These are phyloP conservation scores for Siniperca scherzeri DNA, from an alignment of 2,797 vertebrate species.

Conservation along the genomic window DNA sequence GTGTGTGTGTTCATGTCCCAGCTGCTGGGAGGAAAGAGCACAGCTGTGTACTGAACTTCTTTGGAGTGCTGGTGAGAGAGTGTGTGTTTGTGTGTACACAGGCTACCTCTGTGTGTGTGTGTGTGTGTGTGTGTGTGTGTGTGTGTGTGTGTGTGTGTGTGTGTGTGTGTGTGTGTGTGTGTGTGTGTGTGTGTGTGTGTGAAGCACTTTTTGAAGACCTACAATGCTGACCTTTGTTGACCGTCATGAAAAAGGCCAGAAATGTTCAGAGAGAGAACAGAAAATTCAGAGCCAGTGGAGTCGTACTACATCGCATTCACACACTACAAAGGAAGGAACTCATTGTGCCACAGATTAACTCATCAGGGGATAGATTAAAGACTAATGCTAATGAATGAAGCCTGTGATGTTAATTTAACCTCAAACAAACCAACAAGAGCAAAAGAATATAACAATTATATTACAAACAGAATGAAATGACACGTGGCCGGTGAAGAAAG, in stretches of 20 bases:
- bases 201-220: neutral
- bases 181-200: constrained; percentile 3
- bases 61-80: constrained; percentile 12
- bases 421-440: constrained; percentile 10
- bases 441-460: neutral
- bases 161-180: too few relatives aligned
- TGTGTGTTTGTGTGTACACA: neutral
- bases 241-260: neutral
- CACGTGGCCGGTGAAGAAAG: neutral
- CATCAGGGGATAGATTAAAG: constrained; percentile 28
- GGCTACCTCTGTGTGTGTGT: neutral
- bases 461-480: neutral
- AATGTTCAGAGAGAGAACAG: constrained; percentile 3
- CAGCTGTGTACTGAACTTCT: constrained; percentile 63
- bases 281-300: neutral
- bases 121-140: neutral
- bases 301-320: neutral
- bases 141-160: constrained; percentile 24
- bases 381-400: constrained; percentile 25
- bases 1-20: constrained; percentile 38
- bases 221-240: constrained; percentile 15
- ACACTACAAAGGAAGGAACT: neutral
- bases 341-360: constrained; percentile 17
- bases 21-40: constrained; percentile 51
- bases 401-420: constrained; percentile 31